A percentile compares a stretch with the other conserved stretches of the same genome.
Conservation (phyloP, 1,140 invertebrate species). For the Caenorhabditis tropicalis region DNA sequence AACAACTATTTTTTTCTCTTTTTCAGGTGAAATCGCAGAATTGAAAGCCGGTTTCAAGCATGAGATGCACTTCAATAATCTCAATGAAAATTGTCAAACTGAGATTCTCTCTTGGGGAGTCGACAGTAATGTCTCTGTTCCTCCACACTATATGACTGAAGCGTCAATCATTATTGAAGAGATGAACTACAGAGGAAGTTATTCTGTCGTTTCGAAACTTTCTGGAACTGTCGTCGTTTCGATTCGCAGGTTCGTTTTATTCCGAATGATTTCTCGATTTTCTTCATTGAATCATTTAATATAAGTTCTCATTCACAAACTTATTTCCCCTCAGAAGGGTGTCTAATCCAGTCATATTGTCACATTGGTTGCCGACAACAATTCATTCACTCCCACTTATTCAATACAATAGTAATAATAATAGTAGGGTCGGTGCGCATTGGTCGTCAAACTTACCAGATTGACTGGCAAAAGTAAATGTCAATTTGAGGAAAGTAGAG, state of each 20-base stretch:
- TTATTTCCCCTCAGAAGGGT: not conserved
- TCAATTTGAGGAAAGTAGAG: not conserved
- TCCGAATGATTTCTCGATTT: constrained; percentile 47
- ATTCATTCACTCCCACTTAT: not conserved
- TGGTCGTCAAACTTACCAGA: constrained; percentile 27
- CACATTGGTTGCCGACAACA: not conserved
- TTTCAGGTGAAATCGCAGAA: constrained; percentile 73
- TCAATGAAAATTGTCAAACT: constrained; percentile 73
- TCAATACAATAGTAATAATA: constrained; percentile 26
- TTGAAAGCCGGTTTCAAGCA: constrained; percentile 74
- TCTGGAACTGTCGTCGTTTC: constrained; percentile 72
- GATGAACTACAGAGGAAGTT: constrained; percentile 73
- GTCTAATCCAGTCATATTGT: not conserved
- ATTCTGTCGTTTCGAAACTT: constrained; percentile 72
- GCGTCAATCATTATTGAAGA: constrained; percentile 74
- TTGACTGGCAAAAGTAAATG: constrained; percentile 29
- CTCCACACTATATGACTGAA: constrained; percentile 71
- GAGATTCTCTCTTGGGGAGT: constrained; percentile 73
- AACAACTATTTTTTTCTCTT: not conserved
- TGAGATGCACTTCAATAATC: constrained; percentile 74
- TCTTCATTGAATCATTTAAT: constrained; percentile 50
- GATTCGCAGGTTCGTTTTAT: constrained; percentile 64
- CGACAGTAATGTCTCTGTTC: constrained; percentile 73
- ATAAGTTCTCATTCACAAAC: constrained; percentile 28
- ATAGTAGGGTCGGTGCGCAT: constrained; percentile 23